A percentile compares a stretch with the other conserved stretches of the same genome.
phyloP scores from a whole-genome alignment of 2,113 vertebrate species.

The Alces alces region DNA sequence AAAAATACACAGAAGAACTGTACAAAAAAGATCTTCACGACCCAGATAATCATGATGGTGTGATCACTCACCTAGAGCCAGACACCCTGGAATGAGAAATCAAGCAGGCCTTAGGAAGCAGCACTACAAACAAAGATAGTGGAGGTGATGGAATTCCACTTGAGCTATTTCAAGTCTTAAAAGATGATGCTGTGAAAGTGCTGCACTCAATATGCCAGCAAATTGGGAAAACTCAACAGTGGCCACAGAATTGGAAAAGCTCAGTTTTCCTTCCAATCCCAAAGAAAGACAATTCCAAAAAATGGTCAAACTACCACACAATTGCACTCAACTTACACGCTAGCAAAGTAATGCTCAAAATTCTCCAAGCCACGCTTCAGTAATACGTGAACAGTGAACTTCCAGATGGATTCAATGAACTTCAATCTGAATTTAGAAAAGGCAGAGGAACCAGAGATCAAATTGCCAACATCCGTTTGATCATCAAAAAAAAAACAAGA shows the following conservation, averaged over 20 bases:
- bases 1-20: neutral
- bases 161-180: neutral
- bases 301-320: neutral
- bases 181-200: neutral
- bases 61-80: neutral
- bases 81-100: neutral
- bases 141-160: neutral
- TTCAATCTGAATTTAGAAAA: neutral
- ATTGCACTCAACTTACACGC: neutral
- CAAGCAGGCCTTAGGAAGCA: neutral
- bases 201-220: neutral
- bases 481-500: neutral
- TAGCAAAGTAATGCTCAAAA: neutral
- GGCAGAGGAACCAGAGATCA: neutral
- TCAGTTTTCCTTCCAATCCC: neutral
- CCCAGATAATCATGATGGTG: neutral
- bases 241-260: neutral
- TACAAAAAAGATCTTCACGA: neutral
- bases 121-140: neutral
- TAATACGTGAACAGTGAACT: neutral
- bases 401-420: neutral
- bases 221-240: neutral
- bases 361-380: neutral
- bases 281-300: neutral
- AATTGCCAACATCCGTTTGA: rapidly evolving